These are phyloP conservation scores for Disparrhopalites patrizii DNA, from an alignment of 2,888 invertebrate genomes.

Conservation along the genomic window DNA sequence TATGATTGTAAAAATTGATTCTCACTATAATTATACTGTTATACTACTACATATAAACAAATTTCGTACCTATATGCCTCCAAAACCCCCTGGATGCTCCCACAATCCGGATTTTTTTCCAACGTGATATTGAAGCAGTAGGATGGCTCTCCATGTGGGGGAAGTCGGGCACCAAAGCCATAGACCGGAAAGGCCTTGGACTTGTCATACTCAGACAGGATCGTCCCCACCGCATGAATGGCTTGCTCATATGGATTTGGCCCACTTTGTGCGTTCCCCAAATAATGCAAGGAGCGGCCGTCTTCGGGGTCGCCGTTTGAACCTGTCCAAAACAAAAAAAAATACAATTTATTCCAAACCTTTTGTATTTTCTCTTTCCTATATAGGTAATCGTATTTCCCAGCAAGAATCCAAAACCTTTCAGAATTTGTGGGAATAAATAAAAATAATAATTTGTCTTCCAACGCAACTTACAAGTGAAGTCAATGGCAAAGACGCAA, in stretches of 20 bases:
- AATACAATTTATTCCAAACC: not conserved
- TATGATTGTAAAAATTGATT: too few relatives aligned
- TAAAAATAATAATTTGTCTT: not conserved
- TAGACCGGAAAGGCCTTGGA: slow-evolving; percentile 55
- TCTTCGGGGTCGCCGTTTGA: slow-evolving; percentile 11
- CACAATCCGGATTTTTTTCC: slow-evolving; percentile 54
- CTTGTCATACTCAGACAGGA: slow-evolving; percentile 54
- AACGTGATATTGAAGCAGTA: slow-evolving; percentile 56
- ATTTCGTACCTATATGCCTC: slow-evolving; percentile 36
- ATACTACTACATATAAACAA: not conserved
- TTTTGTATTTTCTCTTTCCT: not conserved
- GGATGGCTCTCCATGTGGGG: slow-evolving; percentile 52
- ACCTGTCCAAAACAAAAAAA: not conserved
- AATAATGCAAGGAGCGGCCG: slow-evolving; percentile 33
- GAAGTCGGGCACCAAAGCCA: slow-evolving; percentile 52
- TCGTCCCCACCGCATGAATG: slow-evolving; percentile 51
- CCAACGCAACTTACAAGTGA: slow-evolving; percentile 51
- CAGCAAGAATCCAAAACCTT: not conserved
- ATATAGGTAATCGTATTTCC: not conserved
- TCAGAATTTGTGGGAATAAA: not conserved
- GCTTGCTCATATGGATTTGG: slow-evolving; percentile 44
- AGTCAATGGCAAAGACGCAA: slow-evolving; percentile 55
- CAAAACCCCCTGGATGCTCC: slow-evolving; percentile 52
- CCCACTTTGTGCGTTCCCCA: slow-evolving; percentile 28
- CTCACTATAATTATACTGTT: not conserved